Percentiles rank a stretch among this genome's conserved stretches.
These are phyloP conservation scores for Zophobas atratus DNA, from an alignment of 1,140 invertebrate species.

Conservation along the genomic window DNA sequence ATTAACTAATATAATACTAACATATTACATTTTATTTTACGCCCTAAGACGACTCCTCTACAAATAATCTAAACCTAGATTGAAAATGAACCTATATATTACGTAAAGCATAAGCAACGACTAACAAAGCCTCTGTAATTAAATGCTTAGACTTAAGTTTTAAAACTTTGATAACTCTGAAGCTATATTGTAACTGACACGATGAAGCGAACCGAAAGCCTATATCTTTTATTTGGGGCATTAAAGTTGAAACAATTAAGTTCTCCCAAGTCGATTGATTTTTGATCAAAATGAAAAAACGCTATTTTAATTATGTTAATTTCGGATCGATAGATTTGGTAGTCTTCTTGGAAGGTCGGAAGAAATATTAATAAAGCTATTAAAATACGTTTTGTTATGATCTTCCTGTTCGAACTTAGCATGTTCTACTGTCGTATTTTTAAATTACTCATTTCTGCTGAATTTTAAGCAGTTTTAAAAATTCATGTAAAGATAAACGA, in stretches of 20 bases:
- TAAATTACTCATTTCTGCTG: constrained; percentile 11
- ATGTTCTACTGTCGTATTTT: constrained; percentile 13
- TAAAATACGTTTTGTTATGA: constrained; percentile 30
- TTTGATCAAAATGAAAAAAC: constrained; percentile 1
- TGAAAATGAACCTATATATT: constrained; percentile 27
- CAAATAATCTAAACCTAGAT: constrained; percentile 17
- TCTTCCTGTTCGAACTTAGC: constrained; percentile 7
- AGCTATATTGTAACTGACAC: constrained; percentile 32
- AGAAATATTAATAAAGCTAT: constrained; percentile 16
- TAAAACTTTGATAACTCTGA: constrained; percentile 27
- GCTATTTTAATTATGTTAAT: constrained; percentile 22
- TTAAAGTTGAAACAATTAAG: constrained; percentile 12
- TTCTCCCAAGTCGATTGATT: neutral
- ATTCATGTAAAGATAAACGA: constrained; percentile 14
- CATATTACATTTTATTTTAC: no score
- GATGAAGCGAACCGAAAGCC: constrained; percentile 20
- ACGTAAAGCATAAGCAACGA: constrained; percentile 17
- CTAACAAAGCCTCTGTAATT: constrained; percentile 38
- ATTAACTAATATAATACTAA: no score
- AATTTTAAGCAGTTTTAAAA: constrained; percentile 7
- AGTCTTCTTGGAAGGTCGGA: neutral
- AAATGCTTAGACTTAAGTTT: constrained; percentile 30
- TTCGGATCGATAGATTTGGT: neutral
- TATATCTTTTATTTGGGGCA: constrained; percentile 24
- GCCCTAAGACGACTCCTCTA: neutral